Evolutionary conservation across 2,888 invertebrate species (phyloP).

Genomic region (Melipona beecheii): DNA sequence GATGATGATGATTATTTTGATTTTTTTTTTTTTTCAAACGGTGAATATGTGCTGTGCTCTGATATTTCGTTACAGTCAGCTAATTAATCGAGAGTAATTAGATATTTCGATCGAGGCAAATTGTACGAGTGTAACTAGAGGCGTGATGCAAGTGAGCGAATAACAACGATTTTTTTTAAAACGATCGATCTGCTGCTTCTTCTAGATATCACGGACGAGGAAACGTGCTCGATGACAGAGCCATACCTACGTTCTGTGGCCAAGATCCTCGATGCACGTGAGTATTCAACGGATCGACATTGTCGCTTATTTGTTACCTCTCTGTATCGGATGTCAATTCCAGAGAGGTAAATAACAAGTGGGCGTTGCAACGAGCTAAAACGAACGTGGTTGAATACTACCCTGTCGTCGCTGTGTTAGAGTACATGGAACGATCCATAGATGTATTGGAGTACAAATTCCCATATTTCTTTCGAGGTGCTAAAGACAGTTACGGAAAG

Average conservation of each 20-base stretch:
- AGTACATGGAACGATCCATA: conserved; percentile 86
- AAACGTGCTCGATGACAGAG: conserved; percentile 82
- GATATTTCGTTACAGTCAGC: too few relatives aligned
- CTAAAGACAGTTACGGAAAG: conserved; percentile 84
- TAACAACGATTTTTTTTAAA: neutral
- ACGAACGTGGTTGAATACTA: conserved; percentile 86
- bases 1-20: too few relatives aligned
- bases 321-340: conserved; percentile 23
- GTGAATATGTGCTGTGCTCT: too few relatives aligned
- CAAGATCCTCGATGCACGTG: conserved; percentile 87
- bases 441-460: conserved; percentile 85
- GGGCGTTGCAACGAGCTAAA: conserved; percentile 86
- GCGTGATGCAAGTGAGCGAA: neutral
- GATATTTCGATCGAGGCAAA: too few relatives aligned
- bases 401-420: conserved; percentile 86
- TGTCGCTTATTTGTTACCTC: neutral
- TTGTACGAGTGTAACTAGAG: too few relatives aligned
- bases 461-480: conserved; percentile 87
- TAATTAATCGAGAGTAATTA: too few relatives aligned
- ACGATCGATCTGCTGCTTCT: neutral
- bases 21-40: too few relatives aligned
- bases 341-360: conserved; percentile 85
- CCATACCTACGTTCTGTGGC: conserved; percentile 88
- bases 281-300: conserved; percentile 76
- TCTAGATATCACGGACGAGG: conserved; percentile 80